Conservation (phyloP, 2,113 vertebrate genomes). For the Amblyornis subalaris region DNA sequence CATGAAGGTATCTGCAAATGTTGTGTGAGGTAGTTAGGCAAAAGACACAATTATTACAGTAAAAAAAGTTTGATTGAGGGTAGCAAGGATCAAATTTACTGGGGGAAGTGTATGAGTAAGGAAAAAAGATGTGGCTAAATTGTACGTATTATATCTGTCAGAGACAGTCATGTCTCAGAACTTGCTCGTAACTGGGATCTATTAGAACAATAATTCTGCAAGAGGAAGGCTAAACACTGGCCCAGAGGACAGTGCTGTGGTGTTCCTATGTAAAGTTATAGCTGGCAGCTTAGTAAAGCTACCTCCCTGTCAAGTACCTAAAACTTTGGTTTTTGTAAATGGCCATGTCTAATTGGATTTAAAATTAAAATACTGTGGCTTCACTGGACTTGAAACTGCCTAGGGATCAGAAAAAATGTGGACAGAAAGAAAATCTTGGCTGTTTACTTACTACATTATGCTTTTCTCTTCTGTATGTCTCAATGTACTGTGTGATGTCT, state of each 20-base stretch:
- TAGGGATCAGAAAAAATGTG: neutral
- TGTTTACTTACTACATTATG: neutral
- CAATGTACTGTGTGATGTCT: neutral
- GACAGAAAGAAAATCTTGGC: neutral
- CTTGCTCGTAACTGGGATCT: neutral
- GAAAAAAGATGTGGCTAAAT: neutral
- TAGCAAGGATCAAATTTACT: neutral
- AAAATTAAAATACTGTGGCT: neutral
- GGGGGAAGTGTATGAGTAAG: neutral
- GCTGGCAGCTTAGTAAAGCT: neutral
- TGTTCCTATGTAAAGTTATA: neutral
- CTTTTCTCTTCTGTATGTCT: neutral
- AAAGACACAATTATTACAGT: neutral
- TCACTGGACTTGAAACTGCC: neutral
- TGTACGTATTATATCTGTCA: neutral
- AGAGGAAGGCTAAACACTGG: neutral
- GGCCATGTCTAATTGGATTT: neutral
- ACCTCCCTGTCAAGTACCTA: neutral
- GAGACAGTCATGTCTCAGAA: neutral
- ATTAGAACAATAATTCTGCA: neutral
- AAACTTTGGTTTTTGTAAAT: neutral
- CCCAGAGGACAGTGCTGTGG: neutral
- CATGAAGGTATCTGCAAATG: neutral
- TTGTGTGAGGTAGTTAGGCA: neutral
- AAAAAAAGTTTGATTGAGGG: neutral